phyloP scores from a whole-genome alignment of 2,113 vertebrate genomes.

The Passer domesticus region DNA sequence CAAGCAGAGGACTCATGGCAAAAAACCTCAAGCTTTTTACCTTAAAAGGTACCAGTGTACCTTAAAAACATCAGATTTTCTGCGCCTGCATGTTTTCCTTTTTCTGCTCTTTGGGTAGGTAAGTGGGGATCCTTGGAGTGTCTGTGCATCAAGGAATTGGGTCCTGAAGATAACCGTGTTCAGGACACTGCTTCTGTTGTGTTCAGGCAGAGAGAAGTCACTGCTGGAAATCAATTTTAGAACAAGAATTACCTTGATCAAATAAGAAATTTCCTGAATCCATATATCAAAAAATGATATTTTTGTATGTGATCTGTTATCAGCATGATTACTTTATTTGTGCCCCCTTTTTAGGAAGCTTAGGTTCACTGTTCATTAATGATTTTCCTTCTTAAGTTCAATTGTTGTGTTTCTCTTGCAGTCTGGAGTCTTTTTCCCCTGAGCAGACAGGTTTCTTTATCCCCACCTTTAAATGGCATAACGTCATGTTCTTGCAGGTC shows the following conservation, averaged over 20 bases:
- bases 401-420: neutral
- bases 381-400: neutral
- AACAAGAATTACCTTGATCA: neutral
- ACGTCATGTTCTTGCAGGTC: neutral
- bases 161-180: neutral
- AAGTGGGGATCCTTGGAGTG: neutral
- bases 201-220: neutral
- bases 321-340: neutral
- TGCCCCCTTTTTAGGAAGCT: neutral
- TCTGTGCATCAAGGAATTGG: neutral
- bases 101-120: neutral
- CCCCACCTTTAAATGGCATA: neutral
- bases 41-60: neutral
- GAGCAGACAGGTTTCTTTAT: constrained; percentile 12
- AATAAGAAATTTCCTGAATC: neutral
- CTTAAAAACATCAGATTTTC: neutral
- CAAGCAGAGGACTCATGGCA: neutral
- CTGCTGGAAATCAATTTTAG: neutral
- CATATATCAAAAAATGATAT: neutral
- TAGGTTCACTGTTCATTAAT: neutral
- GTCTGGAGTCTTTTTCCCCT: neutral
- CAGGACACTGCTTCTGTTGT: neutral
- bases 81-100: neutral
- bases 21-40: neutral
- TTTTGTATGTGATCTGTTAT: neutral